Conservation (phyloP, 2,797 vertebrate species). For the Anabacerthia variegaticeps region DNA sequence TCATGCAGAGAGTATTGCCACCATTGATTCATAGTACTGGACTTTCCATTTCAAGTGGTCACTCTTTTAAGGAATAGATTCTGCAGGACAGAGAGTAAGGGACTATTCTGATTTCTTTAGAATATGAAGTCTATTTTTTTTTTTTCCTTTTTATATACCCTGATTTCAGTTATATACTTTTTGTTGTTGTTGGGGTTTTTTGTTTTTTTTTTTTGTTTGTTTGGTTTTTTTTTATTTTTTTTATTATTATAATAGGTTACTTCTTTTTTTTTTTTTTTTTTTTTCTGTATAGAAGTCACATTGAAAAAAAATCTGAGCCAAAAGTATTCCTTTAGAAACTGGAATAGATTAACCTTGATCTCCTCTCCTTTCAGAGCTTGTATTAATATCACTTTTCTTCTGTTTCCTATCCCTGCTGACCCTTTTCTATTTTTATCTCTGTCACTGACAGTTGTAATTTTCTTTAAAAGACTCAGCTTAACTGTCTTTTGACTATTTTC, state of each 20-base stretch:
- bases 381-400: background rate
- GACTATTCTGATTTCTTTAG: background rate
- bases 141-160: background rate
- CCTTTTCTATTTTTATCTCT: background rate
- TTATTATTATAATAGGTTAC: background rate
- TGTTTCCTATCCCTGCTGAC: background rate
- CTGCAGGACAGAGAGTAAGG: background rate
- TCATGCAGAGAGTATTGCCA: background rate
- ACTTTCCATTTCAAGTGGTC: background rate
- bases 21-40: background rate
- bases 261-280: too few relatives aligned
- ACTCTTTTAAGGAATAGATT: background rate
- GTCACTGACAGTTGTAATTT: background rate
- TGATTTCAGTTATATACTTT: background rate
- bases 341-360: background rate
- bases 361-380: background rate
- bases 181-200: fast-evolving
- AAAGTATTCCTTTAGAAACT: background rate
- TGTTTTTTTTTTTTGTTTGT: background rate
- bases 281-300: background rate
- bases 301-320: background rate
- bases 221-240: background rate
- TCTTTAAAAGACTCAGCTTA: background rate
- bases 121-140: background rate
- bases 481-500: background rate